Base-by-base conservation (phyloP, 2,113 vertebrate species). In the Chlorocebus sabaeus region DNA sequence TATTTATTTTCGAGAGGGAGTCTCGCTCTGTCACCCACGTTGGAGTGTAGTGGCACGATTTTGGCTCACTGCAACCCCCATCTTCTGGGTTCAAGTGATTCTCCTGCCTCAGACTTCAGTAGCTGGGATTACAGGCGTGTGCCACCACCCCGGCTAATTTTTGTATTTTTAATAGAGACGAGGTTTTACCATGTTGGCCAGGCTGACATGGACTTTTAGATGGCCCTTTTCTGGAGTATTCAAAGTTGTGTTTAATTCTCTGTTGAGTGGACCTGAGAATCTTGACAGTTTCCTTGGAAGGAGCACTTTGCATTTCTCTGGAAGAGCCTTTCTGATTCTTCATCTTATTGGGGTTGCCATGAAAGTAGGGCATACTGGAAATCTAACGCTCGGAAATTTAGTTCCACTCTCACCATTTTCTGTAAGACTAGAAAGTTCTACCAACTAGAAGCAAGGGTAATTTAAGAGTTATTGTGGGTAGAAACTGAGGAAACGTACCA, bases 401-500 rank as follows among this genome's bases (percentile, higher is more conserved):
- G 17, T 16, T 55, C 17, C 16, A 57, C 9, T 43, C 27, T 61
- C 18, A 73, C 6, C 27, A 7, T 59, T 96, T 93, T 92, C 23
- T 90, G 57, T 50, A 78, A 86, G 57, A 78, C 90, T 61, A 76
- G 79, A 85, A 84, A 91, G 64, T 76, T 95, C 70, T 85, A 45
- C 80, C 73, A 82, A 73, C 64, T 76, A 84, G 1, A 64, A 80
- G 27, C n/a, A 79, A 89, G 55, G 43, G 27, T 90, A 88, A 92
- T 50, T 38, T 78, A 80, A 96, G 75, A 97, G 73, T 86, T 64
- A 52, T 18, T 78, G 73, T 88, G n/a, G 68, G 50, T 43, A 96
- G 78, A 92, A 93, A 92, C 64, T 3, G 18, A 92, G 90, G 93
- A 96, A 96, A 83, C 94, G 8, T 64, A 75, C 72, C 40, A 90